A percentile compares a stretch with the other conserved stretches of the same genome.
These are phyloP conservation scores for Rallus limicola DNA, from an alignment of 2,113 vertebrate genomes.

Conservation along the genomic window DNA sequence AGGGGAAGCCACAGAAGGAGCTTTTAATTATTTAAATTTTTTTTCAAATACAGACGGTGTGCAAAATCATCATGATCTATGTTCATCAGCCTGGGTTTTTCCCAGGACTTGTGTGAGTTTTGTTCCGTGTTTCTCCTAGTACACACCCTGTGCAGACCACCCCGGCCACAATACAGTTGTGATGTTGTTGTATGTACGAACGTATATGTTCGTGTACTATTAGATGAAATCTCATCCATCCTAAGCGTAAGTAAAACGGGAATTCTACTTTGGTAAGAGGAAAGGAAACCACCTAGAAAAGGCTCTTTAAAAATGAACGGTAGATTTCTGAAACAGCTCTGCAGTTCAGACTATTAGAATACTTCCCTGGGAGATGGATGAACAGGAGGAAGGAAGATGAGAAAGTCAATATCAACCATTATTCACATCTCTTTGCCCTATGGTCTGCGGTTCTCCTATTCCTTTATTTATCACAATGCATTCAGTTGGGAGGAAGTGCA, in stretches of 20 bases:
- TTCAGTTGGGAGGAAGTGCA: neutral
- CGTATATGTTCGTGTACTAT: neutral
- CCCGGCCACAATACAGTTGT: neutral
- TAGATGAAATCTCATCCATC: neutral
- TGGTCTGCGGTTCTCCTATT: neutral
- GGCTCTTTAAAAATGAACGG: neutral
- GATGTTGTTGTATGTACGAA: neutral
- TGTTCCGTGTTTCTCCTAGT: neutral
- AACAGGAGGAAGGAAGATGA: constrained; percentile 8
- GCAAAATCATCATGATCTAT: neutral
- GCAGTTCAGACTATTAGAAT: neutral
- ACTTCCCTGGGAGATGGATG: constrained; percentile 27
- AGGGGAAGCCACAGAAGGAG: neutral
- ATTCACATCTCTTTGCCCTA: neutral
- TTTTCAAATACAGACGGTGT: neutral
- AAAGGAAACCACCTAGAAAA: neutral
- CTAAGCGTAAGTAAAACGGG: neutral
- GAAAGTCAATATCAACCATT: constrained; percentile 27
- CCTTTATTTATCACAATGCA: neutral
- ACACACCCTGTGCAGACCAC: neutral
- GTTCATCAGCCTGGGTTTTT: neutral
- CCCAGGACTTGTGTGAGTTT: neutral
- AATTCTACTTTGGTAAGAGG: neutral
- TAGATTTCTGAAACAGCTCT: neutral
- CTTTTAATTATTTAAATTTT: neutral